phyloP scores from a whole-genome alignment of 2,888 invertebrate species.

The Andrena flavipes region DNA sequence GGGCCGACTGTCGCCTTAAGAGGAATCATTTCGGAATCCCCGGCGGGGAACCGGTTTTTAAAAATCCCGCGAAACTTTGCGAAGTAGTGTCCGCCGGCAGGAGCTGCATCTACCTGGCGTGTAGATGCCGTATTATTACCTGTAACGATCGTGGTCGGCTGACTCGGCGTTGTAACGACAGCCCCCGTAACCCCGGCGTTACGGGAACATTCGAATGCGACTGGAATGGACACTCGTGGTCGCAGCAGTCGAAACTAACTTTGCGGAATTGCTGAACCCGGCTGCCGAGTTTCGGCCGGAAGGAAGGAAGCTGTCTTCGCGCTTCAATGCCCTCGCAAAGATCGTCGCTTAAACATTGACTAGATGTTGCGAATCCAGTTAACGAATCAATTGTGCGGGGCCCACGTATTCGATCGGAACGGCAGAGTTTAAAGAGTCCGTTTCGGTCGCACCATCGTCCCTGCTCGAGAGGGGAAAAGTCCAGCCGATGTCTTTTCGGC shows the following conservation, averaged over 20 bases:
- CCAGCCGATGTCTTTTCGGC: slow-evolving; percentile 14
- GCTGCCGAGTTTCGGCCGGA: slow-evolving; percentile 53
- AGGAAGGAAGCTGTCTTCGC: slow-evolving; percentile 62
- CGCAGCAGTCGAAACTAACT: slow-evolving; percentile 56
- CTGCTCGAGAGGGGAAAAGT: neutral
- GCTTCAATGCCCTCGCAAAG: slow-evolving; percentile 43
- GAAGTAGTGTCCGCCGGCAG: slow-evolving; percentile 28
- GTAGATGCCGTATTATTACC: slow-evolving; percentile 55
- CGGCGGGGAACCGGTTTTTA: slow-evolving; percentile 62
- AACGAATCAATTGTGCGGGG: slow-evolving; percentile 39
- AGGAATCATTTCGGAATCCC: slow-evolving; percentile 46
- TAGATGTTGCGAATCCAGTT: slow-evolving; percentile 35
- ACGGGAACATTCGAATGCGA: slow-evolving; percentile 45
- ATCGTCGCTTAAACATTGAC: slow-evolving; percentile 44
- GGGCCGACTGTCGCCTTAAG: slow-evolving; percentile 45
- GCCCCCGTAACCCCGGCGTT: slow-evolving; percentile 46
- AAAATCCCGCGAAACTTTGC: slow-evolving; percentile 59
- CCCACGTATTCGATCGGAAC: neutral
- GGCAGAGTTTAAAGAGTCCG: neutral
- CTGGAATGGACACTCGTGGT: slow-evolving; percentile 56
- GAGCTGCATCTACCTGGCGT: slow-evolving; percentile 52
- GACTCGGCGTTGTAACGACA: slow-evolving; percentile 42
- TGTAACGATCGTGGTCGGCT: slow-evolving; percentile 52
- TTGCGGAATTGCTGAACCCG: slow-evolving; percentile 51
- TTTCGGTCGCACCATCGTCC: neutral